phyloP scores from a whole-genome alignment of 2,113 vertebrate species.

The Neolamprologus kungweensis region DNA sequence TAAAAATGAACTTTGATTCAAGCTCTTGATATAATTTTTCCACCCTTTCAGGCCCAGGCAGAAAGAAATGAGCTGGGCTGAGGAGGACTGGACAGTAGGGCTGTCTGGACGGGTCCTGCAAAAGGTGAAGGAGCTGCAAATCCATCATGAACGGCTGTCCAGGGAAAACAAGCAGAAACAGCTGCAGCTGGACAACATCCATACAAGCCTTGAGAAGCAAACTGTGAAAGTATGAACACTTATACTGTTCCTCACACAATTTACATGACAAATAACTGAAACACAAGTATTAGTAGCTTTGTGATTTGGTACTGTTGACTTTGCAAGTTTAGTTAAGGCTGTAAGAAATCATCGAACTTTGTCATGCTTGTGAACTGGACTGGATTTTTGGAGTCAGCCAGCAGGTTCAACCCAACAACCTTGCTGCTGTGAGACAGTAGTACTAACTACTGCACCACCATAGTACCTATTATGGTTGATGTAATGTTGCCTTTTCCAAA shows the following conservation, averaged over 20 bases:
- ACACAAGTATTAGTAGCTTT: background rate
- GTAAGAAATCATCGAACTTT: background rate
- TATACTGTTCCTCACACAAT: background rate
- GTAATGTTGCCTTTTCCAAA: background rate
- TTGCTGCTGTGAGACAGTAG: background rate
- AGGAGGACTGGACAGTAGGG: constrained; percentile 76
- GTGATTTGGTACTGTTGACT: background rate
- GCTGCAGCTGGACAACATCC: constrained; percentile 73
- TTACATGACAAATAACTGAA: background rate
- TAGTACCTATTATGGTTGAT: background rate
- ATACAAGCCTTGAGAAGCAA: constrained; percentile 70
- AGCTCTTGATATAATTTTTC: background rate
- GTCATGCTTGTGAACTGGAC: background rate
- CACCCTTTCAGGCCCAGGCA: background rate
- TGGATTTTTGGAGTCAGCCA: background rate
- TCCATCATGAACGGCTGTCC: constrained; percentile 66
- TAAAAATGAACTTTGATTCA: background rate
- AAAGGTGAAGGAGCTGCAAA: constrained; percentile 72
- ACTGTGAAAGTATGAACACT: constrained; percentile 64
- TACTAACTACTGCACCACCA: background rate
- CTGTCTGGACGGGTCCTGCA: constrained; percentile 68
- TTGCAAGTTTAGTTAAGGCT: background rate
- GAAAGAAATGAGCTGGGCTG: constrained; percentile 74
- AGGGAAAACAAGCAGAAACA: constrained; percentile 77
- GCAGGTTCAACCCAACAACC: background rate